These are phyloP conservation scores for Hyles vespertilio DNA, from an alignment of 1,140 invertebrate genomes.

Conservation along the genomic window DNA sequence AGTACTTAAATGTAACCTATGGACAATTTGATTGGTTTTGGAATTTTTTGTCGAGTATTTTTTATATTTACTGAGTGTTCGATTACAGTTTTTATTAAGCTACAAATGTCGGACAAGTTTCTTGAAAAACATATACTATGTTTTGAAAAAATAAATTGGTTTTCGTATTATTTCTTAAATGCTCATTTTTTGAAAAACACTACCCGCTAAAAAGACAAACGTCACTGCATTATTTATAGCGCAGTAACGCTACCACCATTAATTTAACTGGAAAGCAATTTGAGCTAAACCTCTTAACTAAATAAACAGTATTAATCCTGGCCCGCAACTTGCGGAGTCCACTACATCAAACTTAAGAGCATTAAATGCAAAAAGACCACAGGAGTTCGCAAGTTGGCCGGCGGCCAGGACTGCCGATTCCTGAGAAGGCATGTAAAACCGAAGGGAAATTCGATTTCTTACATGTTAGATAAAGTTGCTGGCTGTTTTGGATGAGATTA, in stretches of 20 bases:
- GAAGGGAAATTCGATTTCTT: slow-evolving; percentile 25
- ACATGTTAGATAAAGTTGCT: slow-evolving; percentile 7
- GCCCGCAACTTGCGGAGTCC: slow-evolving; percentile 38
- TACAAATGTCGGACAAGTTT: too few relatives aligned
- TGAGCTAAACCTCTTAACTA: slow-evolving; percentile 56
- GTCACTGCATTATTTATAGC: too few relatives aligned
- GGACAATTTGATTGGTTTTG: too few relatives aligned
- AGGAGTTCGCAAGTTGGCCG: slow-evolving; percentile 32
- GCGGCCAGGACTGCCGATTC: slow-evolving; percentile 38
- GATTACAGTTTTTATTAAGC: too few relatives aligned
- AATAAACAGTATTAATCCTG: slow-evolving; percentile 60
- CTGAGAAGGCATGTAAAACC: slow-evolving; percentile 19
- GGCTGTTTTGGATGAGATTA: too few relatives aligned
- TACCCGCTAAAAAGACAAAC: background rate
- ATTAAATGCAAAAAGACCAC: slow-evolving; percentile 56
- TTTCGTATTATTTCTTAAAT: too few relatives aligned
- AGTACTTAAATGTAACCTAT: too few relatives aligned
- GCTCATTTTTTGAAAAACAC: too few relatives aligned
- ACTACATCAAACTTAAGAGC: slow-evolving; percentile 58
- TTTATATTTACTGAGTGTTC: too few relatives aligned
- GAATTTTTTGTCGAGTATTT: too few relatives aligned
- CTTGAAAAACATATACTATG: too few relatives aligned
- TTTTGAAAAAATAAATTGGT: too few relatives aligned
- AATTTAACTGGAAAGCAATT: slow-evolving; percentile 38
- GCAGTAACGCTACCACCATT: background rate